Conservation (phyloP, 2,797 vertebrate species). For the Oryzias sinensis region DNA sequence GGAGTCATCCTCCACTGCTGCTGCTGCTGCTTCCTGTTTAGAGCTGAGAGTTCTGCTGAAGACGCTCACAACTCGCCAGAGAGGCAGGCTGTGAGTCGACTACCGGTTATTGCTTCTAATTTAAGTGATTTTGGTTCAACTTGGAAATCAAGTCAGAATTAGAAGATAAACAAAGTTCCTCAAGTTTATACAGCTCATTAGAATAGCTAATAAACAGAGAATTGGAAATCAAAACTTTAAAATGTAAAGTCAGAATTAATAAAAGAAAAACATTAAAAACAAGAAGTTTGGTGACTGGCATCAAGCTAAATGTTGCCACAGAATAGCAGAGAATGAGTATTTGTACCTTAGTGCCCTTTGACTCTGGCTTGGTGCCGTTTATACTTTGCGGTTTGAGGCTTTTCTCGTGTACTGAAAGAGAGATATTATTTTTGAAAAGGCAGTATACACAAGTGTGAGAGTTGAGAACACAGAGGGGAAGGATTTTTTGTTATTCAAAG, state of each 20-base stretch:
- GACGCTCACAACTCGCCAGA: not conserved
- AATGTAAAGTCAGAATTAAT: too few relatives aligned
- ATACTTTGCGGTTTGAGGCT: conserved; percentile 25
- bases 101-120: too few relatives aligned
- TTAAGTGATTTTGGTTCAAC: too few relatives aligned
- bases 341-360: conserved; percentile 64
- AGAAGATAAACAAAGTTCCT: too few relatives aligned
- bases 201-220: too few relatives aligned
- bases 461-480: not conserved
- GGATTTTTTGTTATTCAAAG: too few relatives aligned
- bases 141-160: too few relatives aligned
- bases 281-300: not conserved
- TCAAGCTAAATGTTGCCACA: not conserved
- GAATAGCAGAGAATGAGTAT: not conserved
- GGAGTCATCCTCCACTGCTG: not conserved
- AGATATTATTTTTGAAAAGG: not conserved
- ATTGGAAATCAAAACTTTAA: too few relatives aligned
- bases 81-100: not conserved
- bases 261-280: too few relatives aligned
- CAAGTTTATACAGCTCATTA: too few relatives aligned
- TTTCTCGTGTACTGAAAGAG: conserved; percentile 46
- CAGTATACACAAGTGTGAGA: not conserved
- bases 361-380: conserved; percentile 36
- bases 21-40: not conserved
- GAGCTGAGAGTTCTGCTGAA: not conserved